Base-by-base conservation (phyloP, 2,797 vertebrate genomes). In the Pampus argenteus region DNA sequence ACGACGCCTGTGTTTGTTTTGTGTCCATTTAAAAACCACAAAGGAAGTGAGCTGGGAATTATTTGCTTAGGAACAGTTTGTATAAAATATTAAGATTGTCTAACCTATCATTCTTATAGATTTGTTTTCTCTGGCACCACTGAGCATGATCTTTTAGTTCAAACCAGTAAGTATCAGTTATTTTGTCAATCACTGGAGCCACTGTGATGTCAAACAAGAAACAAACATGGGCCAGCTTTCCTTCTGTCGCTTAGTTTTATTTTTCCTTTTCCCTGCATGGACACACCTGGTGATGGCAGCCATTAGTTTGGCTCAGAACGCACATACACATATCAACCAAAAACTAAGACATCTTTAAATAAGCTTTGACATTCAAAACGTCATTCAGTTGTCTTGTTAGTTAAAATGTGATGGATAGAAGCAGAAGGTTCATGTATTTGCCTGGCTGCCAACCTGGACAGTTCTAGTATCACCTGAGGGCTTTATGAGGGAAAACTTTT, bases 161-260 rank as follows among this genome's bases (percentile, higher is more conserved):
- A 61, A 60, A 67, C 22, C 57, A 8, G 29, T 25, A 36, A 50
- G 51, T 76, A 65, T 79, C 80, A 79, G 22, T 84, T 68, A 79
- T 65, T 63, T 45, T 82, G 74, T 82, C 76, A 72, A 63, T 86
- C 65, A 60, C 61, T 38, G 44, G 36, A 78, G 66, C 76, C 51
- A 36, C 79, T 71, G 77, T 69, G 40, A 77, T 73, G 57, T 84
- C 74, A 88, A 76, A 79, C 76, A 81, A 86, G 72, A 62, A 70
- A 34, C 42, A 62, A 70, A 34, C 42, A 14, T 45, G 70, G 64
- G 72, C 58, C 72, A 68, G 82, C 61, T 74, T 63, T 60, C 17
- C 49, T 50, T 78, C 72, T 58, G 13, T 55, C 61, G 34, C 56
- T 58, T 23, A 26, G 54, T 75, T 79, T 73, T 83, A 67, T 65